phyloP scores from a whole-genome alignment of 2,888 invertebrate species.

The Aradus depressus region DNA sequence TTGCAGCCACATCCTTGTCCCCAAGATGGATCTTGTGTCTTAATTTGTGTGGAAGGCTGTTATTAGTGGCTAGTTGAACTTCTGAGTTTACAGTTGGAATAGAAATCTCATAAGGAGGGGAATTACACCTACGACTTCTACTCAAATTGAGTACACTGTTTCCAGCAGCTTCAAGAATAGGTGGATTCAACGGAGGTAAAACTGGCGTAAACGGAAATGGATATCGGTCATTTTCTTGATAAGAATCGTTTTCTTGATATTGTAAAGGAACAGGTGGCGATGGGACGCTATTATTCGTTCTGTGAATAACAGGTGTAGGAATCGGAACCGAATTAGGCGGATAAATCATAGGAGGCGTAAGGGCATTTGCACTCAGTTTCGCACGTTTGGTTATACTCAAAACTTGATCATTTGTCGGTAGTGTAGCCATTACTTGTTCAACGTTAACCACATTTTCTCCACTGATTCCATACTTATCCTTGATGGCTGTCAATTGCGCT shows the following conservation, averaged over 20 bases:
- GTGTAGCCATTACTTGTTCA: slow-evolving; percentile 75
- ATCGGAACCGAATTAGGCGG: slow-evolving; percentile 39
- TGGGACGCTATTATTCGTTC: slow-evolving; percentile 40
- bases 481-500: slow-evolving; percentile 83
- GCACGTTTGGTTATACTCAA: slow-evolving; percentile 70
- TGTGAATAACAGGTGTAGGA: slow-evolving; percentile 51
- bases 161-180: slow-evolving; percentile 31
- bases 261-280: slow-evolving; percentile 34
- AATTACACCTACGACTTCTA: slow-evolving; percentile 34
- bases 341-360: slow-evolving; percentile 43
- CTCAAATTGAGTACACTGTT: slow-evolving; percentile 40
- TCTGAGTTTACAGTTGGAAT: slow-evolving; percentile 62
- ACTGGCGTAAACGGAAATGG: slow-evolving; percentile 40
- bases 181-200: slow-evolving; percentile 39
- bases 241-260: slow-evolving; percentile 36
- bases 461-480: slow-evolving; percentile 84
- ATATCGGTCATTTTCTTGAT: slow-evolving; percentile 39
- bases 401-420: slow-evolving; percentile 75
- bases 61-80: slow-evolving; percentile 42
- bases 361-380: slow-evolving; percentile 39
- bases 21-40: slow-evolving; percentile 84
- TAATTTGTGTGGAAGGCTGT: slow-evolving; percentile 76
- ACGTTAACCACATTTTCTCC: slow-evolving; percentile 77
- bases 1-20: slow-evolving; percentile 68
- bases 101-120: slow-evolving; percentile 52